Evolutionary conservation across 2,888 invertebrate genomes (phyloP).

Genomic region (Eristalis pertinax): DNA sequence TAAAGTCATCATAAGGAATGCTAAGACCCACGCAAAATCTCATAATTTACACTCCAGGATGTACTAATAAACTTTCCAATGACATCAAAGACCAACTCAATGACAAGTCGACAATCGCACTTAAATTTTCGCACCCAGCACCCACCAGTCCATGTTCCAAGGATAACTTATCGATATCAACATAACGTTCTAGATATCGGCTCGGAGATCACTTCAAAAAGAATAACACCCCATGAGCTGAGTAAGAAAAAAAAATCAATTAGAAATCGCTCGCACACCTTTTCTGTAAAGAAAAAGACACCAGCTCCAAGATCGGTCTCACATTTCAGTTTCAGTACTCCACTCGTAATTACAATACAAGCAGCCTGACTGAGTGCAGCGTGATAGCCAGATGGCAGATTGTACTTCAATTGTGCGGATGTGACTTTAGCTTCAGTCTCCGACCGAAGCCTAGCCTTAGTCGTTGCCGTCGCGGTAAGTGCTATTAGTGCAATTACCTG

Average conservation of each 20-base stretch:
- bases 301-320: slow-evolving; percentile 41
- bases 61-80: background rate
- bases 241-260: slow-evolving; percentile 49
- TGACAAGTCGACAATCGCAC: slow-evolving; percentile 1
- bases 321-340: slow-evolving; percentile 43
- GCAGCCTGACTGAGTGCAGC: slow-evolving; percentile 22
- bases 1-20: background rate
- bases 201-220: slow-evolving; percentile 32
- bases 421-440: slow-evolving; percentile 27
- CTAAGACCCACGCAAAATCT: background rate
- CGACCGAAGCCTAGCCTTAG: slow-evolving; percentile 35
- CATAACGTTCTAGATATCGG: slow-evolving; percentile 5
- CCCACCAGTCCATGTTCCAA: slow-evolving; percentile 22
- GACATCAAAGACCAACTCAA: background rate
- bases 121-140: slow-evolving; percentile 4
- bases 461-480: slow-evolving; percentile 24
- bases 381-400: slow-evolving; percentile 20
- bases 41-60: background rate
- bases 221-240: slow-evolving; percentile 19
- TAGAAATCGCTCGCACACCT: slow-evolving; percentile 63
- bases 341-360: slow-evolving; percentile 39
- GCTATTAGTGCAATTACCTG: slow-evolving; percentile 64
- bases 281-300: slow-evolving; percentile 61
- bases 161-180: slow-evolving; percentile 15
- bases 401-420: slow-evolving; percentile 28